Evolutionary conservation across 2,113 vertebrate genomes (phyloP), one percentile per base, ranked within the genome.

Genomic region (Abramis brama): DNA sequence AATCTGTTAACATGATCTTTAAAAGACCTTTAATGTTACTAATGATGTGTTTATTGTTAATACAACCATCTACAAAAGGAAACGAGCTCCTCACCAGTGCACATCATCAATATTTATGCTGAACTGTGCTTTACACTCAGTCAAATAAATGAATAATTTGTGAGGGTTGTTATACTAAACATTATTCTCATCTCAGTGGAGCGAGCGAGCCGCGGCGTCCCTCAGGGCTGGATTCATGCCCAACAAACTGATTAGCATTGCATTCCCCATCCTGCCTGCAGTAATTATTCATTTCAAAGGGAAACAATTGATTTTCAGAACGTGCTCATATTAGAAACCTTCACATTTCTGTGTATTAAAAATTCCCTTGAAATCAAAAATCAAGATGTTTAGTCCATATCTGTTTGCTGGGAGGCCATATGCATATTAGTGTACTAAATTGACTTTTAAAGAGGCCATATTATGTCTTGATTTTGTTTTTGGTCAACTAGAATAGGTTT

Each of bases 221-320:
- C 76, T 79, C 52, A 59, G 76, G 76, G 52, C 27, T 59, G 30
- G 76, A 79, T 36, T 21, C 21, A 59, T 59, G 52, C 52, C 30
- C 52, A 78, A 21, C 30, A 79, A 79, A 39, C 76, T 59, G 76
- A 79, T 79, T 59, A 33, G 52, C 76, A 71, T 36, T 59, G 52
- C 21, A 59, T 59, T 59, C 55, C 52, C 52, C 52, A 23, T 79
- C 30, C 30, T 79, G 76, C 11, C 50, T 39, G 30, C 52, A 59
- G 76, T 39, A 59, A 79, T 79, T 39, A 79, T 52, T n/a, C 76
- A 39, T 23, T 79, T 36, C 52, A 79, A 79, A 59, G 13, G 27
- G 27, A 77, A 55, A 5, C 47, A 30, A 77, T 55, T 77, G 47
- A 55, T 77, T 77, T 55, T 77, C 47, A 52, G 5, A 55, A 55